Conservation (phyloP, 2,113 vertebrate species). For the Periophthalmodon schlosseri region DNA sequence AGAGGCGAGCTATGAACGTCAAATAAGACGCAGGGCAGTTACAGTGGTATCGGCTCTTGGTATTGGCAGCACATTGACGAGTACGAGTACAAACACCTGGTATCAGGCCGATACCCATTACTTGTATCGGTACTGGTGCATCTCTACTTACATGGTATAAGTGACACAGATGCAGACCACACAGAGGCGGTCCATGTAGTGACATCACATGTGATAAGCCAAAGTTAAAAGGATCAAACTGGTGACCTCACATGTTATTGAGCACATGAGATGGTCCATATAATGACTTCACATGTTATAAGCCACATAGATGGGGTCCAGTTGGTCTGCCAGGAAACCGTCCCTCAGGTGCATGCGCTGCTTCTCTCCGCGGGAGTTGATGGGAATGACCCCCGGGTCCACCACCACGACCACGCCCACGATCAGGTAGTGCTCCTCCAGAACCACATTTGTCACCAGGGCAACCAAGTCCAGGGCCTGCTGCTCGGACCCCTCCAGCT, state of each 20-base stretch:
- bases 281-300: constrained; percentile 87
- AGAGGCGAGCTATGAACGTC: too few species aligned
- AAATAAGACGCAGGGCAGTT: too few species aligned
- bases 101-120: too few species aligned
- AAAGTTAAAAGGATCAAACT: too few species aligned
- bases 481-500: constrained; percentile 93
- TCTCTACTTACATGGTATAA: too few species aligned
- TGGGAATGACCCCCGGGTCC: constrained; percentile 93
- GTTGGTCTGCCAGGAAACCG: constrained; percentile 93
- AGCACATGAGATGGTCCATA: neutral
- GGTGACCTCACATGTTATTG: constrained; percentile 86
- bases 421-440: constrained; percentile 95
- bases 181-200: neutral
- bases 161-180: too few species aligned
- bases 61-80: too few species aligned
- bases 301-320: constrained; percentile 97
- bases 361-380: constrained; percentile 95
- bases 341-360: constrained; percentile 97
- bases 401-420: constrained; percentile 96
- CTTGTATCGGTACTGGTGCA: too few species aligned
- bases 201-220: constrained; percentile 71
- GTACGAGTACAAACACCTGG: too few species aligned
- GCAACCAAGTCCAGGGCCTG: constrained; percentile 93
- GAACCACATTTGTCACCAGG: constrained; percentile 89
- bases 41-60: too few species aligned